These are phyloP conservation scores for Bradypodion pumilum DNA, from an alignment of 2,797 vertebrate genomes.

Conservation along the genomic window DNA sequence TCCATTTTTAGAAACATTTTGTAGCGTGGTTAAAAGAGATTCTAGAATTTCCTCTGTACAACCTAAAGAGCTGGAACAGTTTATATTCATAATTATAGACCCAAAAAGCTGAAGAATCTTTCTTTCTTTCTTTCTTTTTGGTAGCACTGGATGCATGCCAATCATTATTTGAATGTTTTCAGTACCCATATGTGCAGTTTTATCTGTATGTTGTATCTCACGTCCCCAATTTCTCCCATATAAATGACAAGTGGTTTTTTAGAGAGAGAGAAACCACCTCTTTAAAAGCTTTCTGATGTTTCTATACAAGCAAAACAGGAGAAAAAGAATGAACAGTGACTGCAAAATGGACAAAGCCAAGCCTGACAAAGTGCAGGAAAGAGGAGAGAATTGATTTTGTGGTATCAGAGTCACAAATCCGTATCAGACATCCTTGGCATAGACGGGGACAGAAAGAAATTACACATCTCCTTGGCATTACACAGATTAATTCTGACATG, in stretches of 20 bases:
- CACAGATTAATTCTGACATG: slow-evolving; percentile 47
- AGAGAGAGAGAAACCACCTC: slow-evolving; percentile 17
- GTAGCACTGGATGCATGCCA: slow-evolving; percentile 34
- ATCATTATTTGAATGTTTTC: slow-evolving; percentile 45
- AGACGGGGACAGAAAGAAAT: slow-evolving; percentile 47
- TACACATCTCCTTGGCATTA: slow-evolving; percentile 50
- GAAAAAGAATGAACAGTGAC: slow-evolving; percentile 49
- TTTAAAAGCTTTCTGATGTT: slow-evolving; percentile 57
- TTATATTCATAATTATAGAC: slow-evolving; percentile 36
- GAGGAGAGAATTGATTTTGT: slow-evolving; percentile 64
- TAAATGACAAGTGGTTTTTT: slow-evolving; percentile 31
- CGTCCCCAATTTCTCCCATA: slow-evolving; percentile 52
- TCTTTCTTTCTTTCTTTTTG: no score
- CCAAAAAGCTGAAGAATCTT: not conserved
- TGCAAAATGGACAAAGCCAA: slow-evolving; percentile 59
- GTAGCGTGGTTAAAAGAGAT: slow-evolving; percentile 45
- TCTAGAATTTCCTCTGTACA: slow-evolving; percentile 39
- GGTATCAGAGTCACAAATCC: slow-evolving; percentile 66
- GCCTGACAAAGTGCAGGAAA: slow-evolving; percentile 58
- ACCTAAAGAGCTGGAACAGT: not conserved
- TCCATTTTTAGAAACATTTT: slow-evolving; percentile 30
- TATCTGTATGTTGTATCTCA: slow-evolving; percentile 36
- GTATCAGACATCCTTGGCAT: slow-evolving; percentile 57
- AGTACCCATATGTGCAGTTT: slow-evolving; percentile 56
- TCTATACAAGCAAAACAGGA: slow-evolving; percentile 61